A percentile compares a stretch with the other conserved stretches of the same genome.
Evolutionary conservation across 2,888 invertebrate genomes (phyloP).

Genomic region (Parnassius apollo): DNA sequence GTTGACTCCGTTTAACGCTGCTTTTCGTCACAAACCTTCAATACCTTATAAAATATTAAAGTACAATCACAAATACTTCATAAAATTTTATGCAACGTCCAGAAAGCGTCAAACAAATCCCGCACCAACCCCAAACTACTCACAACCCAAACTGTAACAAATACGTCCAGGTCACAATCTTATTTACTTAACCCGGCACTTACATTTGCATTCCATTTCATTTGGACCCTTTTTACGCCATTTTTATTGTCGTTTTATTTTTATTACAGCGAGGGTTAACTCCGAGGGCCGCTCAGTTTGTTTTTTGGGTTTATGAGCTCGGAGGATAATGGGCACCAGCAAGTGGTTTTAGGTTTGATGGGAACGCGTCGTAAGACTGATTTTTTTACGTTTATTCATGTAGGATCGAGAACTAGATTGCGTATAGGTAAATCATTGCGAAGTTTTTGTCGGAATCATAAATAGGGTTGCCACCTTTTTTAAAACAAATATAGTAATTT

Average conservation of each 20-base stretch:
- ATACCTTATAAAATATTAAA: no score
- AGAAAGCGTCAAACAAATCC: constrained; percentile 6
- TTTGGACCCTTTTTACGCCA: constrained; percentile 60
- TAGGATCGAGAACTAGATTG: not conserved
- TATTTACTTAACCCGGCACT: constrained; percentile 44
- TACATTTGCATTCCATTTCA: constrained; percentile 76
- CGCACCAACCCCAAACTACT: constrained; percentile 23
- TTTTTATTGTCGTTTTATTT: constrained; percentile 68
- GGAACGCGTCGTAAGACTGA: constrained; percentile 1
- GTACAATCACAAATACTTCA: not conserved
- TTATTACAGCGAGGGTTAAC: constrained; percentile 44
- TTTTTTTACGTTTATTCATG: constrained; percentile 4
- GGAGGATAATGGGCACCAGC: constrained; percentile 37
- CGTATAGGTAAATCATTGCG: not conserved
- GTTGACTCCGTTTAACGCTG: no score
- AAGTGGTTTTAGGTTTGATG: constrained; percentile 33
- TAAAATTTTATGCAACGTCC: not conserved
- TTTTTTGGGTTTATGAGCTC: constrained; percentile 55
- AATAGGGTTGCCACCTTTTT: no score
- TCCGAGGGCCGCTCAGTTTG: constrained; percentile 52
- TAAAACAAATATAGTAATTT: no score
- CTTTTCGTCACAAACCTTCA: no score
- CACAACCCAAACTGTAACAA: constrained; percentile 8
- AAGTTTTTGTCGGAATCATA: not conserved
- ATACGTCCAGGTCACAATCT: constrained; percentile 24